Percentiles rank a stretch among this genome's conserved stretches.
Evolutionary conservation across 2,888 invertebrate species (phyloP).

Genomic region (Erynnis tages): DNA sequence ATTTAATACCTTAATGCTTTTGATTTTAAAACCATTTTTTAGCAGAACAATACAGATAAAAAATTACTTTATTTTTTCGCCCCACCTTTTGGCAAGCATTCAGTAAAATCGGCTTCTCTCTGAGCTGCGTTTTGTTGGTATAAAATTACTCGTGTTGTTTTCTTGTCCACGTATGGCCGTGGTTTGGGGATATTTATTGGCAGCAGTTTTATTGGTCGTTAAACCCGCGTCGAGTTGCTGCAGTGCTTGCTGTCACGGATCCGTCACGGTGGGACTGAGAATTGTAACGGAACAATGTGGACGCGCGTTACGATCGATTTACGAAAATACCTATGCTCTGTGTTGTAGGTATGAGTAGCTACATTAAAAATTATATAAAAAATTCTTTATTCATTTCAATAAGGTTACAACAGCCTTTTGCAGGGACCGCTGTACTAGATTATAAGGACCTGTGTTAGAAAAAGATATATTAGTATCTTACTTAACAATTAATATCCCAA

Average conservation of each 20-base stretch:
- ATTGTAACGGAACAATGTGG: slow-evolving; percentile 55
- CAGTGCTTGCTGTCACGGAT: slow-evolving; percentile 50
- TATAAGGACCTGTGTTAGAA: no score
- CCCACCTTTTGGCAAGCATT: slow-evolving; percentile 1
- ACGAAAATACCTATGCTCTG: slow-evolving; percentile 32
- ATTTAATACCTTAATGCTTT: no score
- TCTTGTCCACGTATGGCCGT: slow-evolving; percentile 28
- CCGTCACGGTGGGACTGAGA: slow-evolving; percentile 48
- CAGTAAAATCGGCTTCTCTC: slow-evolving; percentile 18
- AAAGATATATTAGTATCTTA: no score
- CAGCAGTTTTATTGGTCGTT: slow-evolving; percentile 58
- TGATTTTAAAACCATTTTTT: no score
- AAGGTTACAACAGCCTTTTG: no score
- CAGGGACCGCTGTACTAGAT: no score
- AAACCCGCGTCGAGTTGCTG: slow-evolving; percentile 46
- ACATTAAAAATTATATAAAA: no score
- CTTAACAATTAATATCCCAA: no score
- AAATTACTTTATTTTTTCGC: no score
- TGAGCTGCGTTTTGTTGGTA: slow-evolving; percentile 18
- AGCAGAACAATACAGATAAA: no score
- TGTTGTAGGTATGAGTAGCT: no score
- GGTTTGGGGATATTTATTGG: slow-evolving; percentile 52
- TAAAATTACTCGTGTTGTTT: slow-evolving; percentile 26
- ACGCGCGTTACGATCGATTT: slow-evolving; percentile 52
- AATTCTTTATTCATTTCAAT: no score